A percentile compares a stretch with the other conserved stretches of the same genome.
phyloP scores from a whole-genome alignment of 2,888 invertebrate species.

The Lepidochitona cinerea region DNA sequence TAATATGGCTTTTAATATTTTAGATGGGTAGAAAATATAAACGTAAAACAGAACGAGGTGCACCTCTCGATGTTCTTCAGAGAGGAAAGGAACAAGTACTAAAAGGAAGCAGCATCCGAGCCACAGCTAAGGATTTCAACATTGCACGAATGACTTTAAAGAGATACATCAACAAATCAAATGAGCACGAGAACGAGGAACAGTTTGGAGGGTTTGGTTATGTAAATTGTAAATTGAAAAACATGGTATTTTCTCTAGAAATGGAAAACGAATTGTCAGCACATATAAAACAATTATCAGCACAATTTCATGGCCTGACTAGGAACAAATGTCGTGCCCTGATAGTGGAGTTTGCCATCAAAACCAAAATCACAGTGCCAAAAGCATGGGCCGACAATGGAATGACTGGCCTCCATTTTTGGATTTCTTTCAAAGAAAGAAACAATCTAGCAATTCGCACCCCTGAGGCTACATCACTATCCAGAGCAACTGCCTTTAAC shows the following conservation, averaged over 20 bases:
- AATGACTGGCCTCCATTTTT: slow-evolving; percentile 11
- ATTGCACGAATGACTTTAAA: slow-evolving; percentile 66
- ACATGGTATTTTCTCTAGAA: background rate
- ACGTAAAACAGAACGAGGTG: slow-evolving; percentile 12
- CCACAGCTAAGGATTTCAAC: slow-evolving; percentile 75
- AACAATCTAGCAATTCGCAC: slow-evolving; percentile 18
- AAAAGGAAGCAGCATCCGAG: slow-evolving; percentile 86
- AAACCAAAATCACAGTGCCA: too few species aligned
- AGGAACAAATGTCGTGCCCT: background rate
- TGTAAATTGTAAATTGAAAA: too few species aligned
- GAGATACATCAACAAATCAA: slow-evolving; percentile 30
- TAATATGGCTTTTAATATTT: too few species aligned
- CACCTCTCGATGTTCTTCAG: slow-evolving; percentile 11
- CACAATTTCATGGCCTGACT: background rate
- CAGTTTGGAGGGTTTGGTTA: too few species aligned
- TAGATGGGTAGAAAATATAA: slow-evolving; percentile 65
- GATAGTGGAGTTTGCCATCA: too few species aligned
- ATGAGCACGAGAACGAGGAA: too few species aligned
- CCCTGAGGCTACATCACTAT: slow-evolving; percentile 36
- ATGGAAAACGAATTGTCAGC: background rate
- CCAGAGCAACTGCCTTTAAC: slow-evolving; percentile 33
- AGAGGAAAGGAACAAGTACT: slow-evolving; percentile 81
- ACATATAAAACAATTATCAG: background rate
- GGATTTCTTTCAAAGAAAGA: background rate
- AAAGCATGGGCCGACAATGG: background rate